Base-by-base conservation (phyloP, 2,888 invertebrate genomes). In the Lasioglossum leucozonium region DNA sequence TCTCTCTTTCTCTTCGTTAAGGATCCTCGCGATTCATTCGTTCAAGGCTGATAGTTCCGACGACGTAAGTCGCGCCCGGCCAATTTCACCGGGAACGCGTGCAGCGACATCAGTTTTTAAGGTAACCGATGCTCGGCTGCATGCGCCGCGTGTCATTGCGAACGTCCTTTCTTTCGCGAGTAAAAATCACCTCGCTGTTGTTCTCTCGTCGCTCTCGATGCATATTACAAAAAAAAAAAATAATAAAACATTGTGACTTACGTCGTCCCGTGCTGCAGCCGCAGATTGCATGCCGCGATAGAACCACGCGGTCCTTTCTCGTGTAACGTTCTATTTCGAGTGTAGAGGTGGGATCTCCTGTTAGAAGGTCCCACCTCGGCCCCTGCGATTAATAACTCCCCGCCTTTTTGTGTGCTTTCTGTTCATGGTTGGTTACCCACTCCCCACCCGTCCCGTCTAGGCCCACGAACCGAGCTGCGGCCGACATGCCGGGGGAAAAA, bases 371-470 rank as follows among this genome's bases (percentile, higher is more conserved):
- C 16, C 44, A 44, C 16, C 44, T 44, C 0, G 44, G n/a, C 18
- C 16, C 16, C 4, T n/a, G 40, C 69, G 40, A 69, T 69, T 69
- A 55, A 75, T 72, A n/a, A 72, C 0, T 30, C 58, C 58, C 72
- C 26, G 55, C 55, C 78, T 77, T 62, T 85, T 51, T 80, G 76
- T 85, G 74, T 81, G 87, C 86, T 87, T 69, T 40, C n/a, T 76
- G 58, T 85, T n/a, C 47, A 30, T 72, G 72, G 77, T 73, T 69
- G 26, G 77, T 72, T 30, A n/a, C 55, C 65, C n/a, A 42, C 44
- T 55, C 11, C 34, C 4, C 37, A 51, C 5, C 4, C 16, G 58
- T 11, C 51, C 22, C 44, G 10, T 65, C 4, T 26, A 47, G 85
- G 40, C 65, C 44, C 37, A 34, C 62, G 37, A 67, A 4, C 37